Evolutionary conservation across 1,140 invertebrate species (phyloP), one percentile per base, ranked within the genome.

Genomic region (Pachyrhynchus sulphureomaculatus): DNA sequence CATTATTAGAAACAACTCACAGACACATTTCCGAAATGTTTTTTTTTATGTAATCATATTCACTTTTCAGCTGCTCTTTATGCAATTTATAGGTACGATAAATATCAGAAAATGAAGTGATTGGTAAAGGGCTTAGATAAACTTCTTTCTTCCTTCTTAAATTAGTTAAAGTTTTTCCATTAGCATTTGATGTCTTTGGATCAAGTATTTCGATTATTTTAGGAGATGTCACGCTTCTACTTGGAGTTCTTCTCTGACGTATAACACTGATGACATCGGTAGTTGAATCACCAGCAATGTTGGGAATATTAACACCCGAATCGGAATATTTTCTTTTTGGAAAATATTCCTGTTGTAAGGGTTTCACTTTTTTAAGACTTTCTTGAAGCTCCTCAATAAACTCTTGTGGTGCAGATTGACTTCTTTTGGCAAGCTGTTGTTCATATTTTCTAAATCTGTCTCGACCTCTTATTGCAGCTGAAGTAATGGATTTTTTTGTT

Each of bases 1-100:
- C 2, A 90, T 77, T 1, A 90, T 74, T 10, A 90, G 61, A 4
- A 90, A 71, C 2, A 88, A 68, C 65, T 88, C 83, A 39, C 80
- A 80, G 29, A 89, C 70, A 73, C 90, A 91, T 51, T 80, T 79
- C 67, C 89, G 90, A 4, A 84, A 73, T n/a, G 86, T 61, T n/a
- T 70, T 69, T 4, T 37, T 76, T 74, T 4, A 89, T 78, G 58
- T 78, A 79, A 1, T 69, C 56, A 39, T 82, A 81, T 55, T 88
- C 82, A 1, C 72, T 58, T 0, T 79, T 78, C 64, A 86, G 80
- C 47, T 89, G 85, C 34, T 72, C 49, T 67, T 82, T 82, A 68
- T 85, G 83, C 21, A 78, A 68, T 57, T 76, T 75, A 81, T 84
- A 88, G 29, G 42, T 61, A 4, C 12, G 2, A n/a, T 44, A 24